phyloP scores from a whole-genome alignment of 2,113 vertebrate species.

The Peromyscus leucopus region DNA sequence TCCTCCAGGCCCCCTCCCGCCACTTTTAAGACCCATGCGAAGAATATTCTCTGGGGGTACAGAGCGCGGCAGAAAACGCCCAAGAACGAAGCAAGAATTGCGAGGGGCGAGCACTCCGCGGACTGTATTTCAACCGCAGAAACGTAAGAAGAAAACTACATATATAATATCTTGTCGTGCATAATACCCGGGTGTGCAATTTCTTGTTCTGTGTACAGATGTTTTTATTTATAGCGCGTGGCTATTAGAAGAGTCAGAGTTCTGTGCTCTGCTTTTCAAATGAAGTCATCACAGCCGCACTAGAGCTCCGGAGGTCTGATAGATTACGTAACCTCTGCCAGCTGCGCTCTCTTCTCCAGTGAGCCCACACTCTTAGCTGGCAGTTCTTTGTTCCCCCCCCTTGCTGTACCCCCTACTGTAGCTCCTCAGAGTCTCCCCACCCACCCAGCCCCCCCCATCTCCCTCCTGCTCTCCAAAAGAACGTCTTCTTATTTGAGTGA shows the following conservation, averaged over 20 bases:
- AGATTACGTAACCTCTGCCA: background rate
- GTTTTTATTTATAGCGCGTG: background rate
- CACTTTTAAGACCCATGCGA: background rate
- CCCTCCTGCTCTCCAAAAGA: background rate
- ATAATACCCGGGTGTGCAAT: background rate
- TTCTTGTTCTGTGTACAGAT: background rate
- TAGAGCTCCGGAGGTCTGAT: background rate
- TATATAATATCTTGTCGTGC: background rate
- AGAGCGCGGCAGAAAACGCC: background rate
- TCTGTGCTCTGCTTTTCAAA: background rate
- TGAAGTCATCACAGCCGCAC: background rate
- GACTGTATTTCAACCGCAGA: background rate
- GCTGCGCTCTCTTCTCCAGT: slow-evolving; percentile 9
- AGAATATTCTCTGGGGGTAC: background rate
- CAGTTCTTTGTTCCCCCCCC: background rate
- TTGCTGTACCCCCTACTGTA: background rate
- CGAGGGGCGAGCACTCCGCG: background rate
- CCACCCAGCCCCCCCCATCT: background rate
- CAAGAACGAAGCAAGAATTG: background rate
- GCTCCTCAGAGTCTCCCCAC: background rate
- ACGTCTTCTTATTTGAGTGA: background rate
- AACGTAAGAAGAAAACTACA: background rate
- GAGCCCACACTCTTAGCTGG: background rate
- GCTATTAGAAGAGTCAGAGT: background rate
- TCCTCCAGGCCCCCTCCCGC: background rate